phyloP scores from a whole-genome alignment of 35 echinoderm and acorn worm species.

The Hemicentrotus pulcherrimus region DNA sequence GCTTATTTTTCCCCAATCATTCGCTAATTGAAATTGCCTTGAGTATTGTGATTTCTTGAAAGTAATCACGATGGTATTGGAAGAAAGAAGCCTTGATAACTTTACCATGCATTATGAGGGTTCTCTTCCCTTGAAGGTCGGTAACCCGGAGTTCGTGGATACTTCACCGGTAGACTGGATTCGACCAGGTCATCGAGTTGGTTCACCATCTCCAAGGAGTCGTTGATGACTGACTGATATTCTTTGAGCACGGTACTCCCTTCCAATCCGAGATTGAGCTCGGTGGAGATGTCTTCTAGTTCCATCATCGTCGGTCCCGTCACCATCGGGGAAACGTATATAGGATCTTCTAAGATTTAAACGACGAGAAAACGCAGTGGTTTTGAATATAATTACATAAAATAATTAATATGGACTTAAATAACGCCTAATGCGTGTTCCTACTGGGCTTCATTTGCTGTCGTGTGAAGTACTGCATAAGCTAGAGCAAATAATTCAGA shows the following conservation, averaged over 20 bases:
- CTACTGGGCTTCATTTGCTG: too few species aligned
- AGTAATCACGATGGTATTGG: too few species aligned
- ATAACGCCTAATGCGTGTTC: too few species aligned
- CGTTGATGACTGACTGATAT: constrained; percentile 57
- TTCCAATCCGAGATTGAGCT: constrained; percentile 52
- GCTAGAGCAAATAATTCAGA: too few species aligned
- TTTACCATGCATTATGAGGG: constrained; percentile 77
- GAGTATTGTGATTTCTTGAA: too few species aligned
- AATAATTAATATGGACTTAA: too few species aligned
- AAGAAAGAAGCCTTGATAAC: background rate
- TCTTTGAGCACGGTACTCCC: constrained; percentile 22
- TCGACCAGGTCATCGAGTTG: constrained; percentile 64
- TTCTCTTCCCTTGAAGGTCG: constrained; percentile 72
- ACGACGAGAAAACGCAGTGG: too few species aligned
- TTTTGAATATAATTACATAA: too few species aligned
- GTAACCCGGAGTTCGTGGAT: constrained; percentile 74
- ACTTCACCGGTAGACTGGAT: constrained; percentile 82
- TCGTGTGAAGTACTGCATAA: too few species aligned
- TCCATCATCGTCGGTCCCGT: constrained; percentile 44
- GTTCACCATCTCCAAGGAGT: constrained; percentile 14
- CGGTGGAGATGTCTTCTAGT: constrained; percentile 54
- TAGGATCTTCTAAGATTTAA: background rate
- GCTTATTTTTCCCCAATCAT: too few species aligned
- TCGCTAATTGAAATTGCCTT: too few species aligned
- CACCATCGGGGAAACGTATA: background rate